Evolutionary conservation across 1,140 invertebrate species (phyloP).

Genomic region (Trinorchestia longiramus): DNA sequence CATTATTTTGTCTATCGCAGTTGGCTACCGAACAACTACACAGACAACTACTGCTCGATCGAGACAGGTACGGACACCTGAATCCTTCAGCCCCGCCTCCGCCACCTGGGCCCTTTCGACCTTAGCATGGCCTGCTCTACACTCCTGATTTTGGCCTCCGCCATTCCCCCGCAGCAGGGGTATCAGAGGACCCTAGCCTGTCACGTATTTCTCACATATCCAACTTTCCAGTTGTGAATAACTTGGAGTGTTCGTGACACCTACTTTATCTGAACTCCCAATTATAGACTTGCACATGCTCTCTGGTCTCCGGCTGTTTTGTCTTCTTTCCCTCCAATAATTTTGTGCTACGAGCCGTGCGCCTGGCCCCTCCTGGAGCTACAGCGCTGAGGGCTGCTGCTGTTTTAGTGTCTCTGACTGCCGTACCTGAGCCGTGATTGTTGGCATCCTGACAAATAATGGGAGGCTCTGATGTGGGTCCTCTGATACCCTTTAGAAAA

Average conservation of each 20-base stretch:
- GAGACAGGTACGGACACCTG: conserved; percentile 41
- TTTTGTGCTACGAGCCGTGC: not conserved
- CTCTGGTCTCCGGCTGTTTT: not conserved
- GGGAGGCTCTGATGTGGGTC: not conserved
- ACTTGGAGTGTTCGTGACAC: not conserved
- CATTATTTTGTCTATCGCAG: not conserved
- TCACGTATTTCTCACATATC: not conserved
- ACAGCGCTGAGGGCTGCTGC: not conserved
- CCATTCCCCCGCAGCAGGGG: not conserved
- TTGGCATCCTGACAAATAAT: not conserved
- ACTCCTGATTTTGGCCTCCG: not conserved
- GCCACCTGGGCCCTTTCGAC: not conserved
- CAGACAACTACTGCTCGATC: not conserved
- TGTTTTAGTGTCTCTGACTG: not conserved
- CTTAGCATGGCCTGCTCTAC: not conserved
- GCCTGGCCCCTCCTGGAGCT: not conserved
- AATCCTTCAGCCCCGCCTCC: conserved; percentile 21
- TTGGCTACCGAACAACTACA: conserved; percentile 28
- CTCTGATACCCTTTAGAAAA: not conserved
- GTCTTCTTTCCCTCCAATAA: not conserved
- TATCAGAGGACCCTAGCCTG: not conserved
- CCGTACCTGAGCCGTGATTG: not conserved
- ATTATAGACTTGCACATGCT: not conserved
- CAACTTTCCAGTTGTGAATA: not conserved
- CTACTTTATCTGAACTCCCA: not conserved